Evolutionary conservation across 92 coral and sea anemone species (phyloP), one percentile per base, ranked within the genome.

Genomic region (Galaxea fascicularis): DNA sequence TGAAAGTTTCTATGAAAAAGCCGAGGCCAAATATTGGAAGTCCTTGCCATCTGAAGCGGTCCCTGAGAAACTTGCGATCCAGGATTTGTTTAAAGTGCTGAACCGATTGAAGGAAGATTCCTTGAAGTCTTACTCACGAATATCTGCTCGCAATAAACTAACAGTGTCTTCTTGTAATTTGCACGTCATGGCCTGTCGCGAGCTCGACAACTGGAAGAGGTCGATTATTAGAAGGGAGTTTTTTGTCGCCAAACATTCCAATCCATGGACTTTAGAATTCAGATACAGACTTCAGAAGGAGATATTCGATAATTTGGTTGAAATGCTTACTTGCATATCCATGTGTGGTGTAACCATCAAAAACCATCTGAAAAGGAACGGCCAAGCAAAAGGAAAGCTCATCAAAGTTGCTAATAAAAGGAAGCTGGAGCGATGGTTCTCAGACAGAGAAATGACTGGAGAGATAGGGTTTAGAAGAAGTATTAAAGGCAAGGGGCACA

Each of bases 171-270:
- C 73, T 10, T 81, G 86, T 60, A 71, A 72, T 24, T 25, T 89
- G 78, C 82, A 89, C 80, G 62, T 4, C 73, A 84, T 89, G 78
- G 92, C 89, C 76, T 85, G 92, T 73, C 74, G 82, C 22, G 89
- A 89, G 79, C 85, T 89, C 65, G 76, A 74, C 21, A 35, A 76
- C 70, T 89, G 89, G 92, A 76, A 65, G 73, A 83, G 58, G 27
- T 74, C 83, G 26, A 79, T 79, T 53, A 10, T 77, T 63, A 76
- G 89, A 65, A 77, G 92, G 65, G 71, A 76, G 64, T 73, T 76
- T 78, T 16, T 89, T 35, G 54, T 80, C 4, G 89, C 92, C 20
- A 89, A 81, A 76, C 92, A 85, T 57, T 66, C 82, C 44, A 85
- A 58, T 78, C 92, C 92, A 45, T 89, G 92, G 92, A 35, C 79